Percentiles rank a stretch among this genome's conserved stretches.
Evolutionary conservation across 2,888 invertebrate genomes (phyloP).

Genomic region (Leptothorax acervorum): DNA sequence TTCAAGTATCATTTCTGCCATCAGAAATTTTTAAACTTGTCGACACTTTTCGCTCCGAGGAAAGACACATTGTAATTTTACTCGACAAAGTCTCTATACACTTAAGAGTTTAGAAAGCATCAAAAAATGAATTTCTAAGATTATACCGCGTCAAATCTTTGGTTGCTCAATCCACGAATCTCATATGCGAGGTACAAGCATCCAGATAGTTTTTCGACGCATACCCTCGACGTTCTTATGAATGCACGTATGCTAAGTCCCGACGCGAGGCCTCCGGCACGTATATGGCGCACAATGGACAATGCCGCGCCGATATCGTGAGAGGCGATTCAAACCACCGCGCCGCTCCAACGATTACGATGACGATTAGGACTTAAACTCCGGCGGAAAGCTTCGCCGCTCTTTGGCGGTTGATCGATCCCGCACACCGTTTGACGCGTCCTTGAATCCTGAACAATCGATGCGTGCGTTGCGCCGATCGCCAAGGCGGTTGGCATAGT

Average conservation of each 20-base stretch:
- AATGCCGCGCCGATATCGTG: conserved; percentile 73
- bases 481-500: neutral
- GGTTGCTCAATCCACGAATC: neutral
- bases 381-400: conserved; percentile 37
- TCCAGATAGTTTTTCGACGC: conserved; percentile 34
- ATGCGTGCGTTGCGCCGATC: conserved; percentile 14
- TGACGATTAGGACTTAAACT: conserved; percentile 64
- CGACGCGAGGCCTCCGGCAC: conserved; percentile 52
- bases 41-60: neutral
- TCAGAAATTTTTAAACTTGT: neutral
- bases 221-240: conserved; percentile 69
- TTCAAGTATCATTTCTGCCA: conserved; percentile 24
- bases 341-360: conserved; percentile 60
- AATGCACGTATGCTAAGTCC: conserved; percentile 61
- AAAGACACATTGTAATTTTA: neutral
- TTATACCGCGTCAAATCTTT: neutral
- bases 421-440: conserved; percentile 19
- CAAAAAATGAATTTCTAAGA: conserved; percentile 56
- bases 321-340: conserved; percentile 58
- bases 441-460: conserved; percentile 46
- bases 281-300: conserved; percentile 74
- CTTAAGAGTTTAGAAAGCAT: conserved; percentile 1
- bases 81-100: neutral
- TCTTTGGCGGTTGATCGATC: conserved; percentile 57
- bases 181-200: neutral